Evolutionary conservation across 2,888 invertebrate genomes (phyloP), one percentile per base, ranked within the genome.

Genomic region (Hypomecis punctinalis): DNA sequence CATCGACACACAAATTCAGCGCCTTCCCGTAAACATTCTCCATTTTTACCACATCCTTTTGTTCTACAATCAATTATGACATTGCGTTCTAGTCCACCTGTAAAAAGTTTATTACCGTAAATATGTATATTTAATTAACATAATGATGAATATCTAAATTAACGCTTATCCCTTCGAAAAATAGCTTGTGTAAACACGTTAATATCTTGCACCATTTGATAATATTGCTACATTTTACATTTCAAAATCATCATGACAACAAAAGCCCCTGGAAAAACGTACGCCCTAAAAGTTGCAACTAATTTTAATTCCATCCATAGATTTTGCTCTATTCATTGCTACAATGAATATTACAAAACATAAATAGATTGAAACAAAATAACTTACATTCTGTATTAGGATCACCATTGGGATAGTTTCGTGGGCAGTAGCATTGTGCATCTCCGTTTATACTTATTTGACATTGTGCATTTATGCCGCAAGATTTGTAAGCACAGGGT

Each of bases 21-120:
- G 70, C 97, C 96, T 87, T 97, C 96, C 74, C 97, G 95, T 72
- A 97, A 95, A 90, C 97, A 98, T 86, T 97, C 96, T n/a, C 97
- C 97, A 71, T 97, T 97, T 77, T 95, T 94, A 72, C 96, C 96
- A 90, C 98, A 98, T 70, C 97, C 97, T 67, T 95, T 94, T 1
- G 96, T 96, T 76, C 97, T 94, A 87, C 98, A 98, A 83, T 98
- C 97, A 52, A 95, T 94, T 10, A 11, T 52, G 43, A 94, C 89
- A 72, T 94, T 94, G 64, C 93, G 90, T 80, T 94, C 94, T 69
- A 91, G 86, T 40, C 94, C 89, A 91, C 95, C 95, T 95, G 77
- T 11, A 75, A 80, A 61, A 8, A 47, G 23, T 23, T 23, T 47
- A 23, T 10, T 45, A 8, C 13, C 23, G 23, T 23, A 23, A 23